Evolutionary conservation across 2,797 vertebrate species (phyloP).

Genomic region (Dicrostonyx torquatus): DNA sequence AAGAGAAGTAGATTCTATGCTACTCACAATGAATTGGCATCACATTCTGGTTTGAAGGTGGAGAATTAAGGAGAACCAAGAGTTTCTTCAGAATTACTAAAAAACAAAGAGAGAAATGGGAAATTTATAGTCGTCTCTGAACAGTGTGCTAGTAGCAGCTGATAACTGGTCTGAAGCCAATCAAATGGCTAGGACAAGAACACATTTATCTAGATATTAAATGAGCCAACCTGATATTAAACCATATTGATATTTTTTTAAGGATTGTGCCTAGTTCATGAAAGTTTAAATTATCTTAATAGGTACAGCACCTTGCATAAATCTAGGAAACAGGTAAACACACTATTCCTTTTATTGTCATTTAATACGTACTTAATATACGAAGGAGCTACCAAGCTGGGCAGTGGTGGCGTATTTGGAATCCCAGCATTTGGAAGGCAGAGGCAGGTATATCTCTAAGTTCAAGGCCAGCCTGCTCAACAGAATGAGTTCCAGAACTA

Average conservation of each 20-base stretch:
- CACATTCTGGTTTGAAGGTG: not conserved
- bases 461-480: not conserved
- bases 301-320: not conserved
- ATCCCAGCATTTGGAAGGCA: not conserved
- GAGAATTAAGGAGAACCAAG: slow-evolving; percentile 28
- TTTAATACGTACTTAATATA: not conserved
- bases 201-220: not conserved
- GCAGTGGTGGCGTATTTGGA: not conserved
- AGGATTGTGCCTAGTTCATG: not conserved
- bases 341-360: not conserved
- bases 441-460: not conserved
- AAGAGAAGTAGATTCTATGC: not conserved
- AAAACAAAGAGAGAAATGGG: slow-evolving; percentile 16
- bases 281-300: not conserved
- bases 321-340: not conserved
- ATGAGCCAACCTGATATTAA: not conserved
- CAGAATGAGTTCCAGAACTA: not conserved
- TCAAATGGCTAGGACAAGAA: slow-evolving; percentile 21
- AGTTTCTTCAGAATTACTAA: not conserved
- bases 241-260: not conserved
- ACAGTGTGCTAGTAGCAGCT: not conserved
- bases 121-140: not conserved
- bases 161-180: not conserved
- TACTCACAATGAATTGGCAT: not conserved
- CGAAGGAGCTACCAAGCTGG: not conserved